Evolutionary conservation across 35 echinoderm and acorn worm species (phyloP), one percentile per base, ranked within the genome.

Genomic region (Chiridota heheva): DNA sequence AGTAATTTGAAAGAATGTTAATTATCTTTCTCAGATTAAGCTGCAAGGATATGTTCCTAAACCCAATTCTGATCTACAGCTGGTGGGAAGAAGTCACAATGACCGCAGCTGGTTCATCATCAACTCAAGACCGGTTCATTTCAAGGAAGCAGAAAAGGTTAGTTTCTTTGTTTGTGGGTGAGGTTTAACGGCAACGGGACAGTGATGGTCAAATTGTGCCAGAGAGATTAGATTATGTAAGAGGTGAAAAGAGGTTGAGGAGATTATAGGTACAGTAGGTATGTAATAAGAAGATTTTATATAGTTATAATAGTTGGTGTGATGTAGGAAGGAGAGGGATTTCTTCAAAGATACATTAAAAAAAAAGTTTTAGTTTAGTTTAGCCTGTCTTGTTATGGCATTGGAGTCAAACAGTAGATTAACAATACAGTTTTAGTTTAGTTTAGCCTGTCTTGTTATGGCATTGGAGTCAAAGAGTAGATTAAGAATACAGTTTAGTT

Each of bases 91-190:
- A 80, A 26, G 40, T 22, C 49, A 65, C 15, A 83, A 83, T 83
- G 93, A 96, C 53, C 84, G 88, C 6, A 83, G 83, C 48, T 96
- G 88, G 88, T 83, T 91, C 17, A 76, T 68, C 36, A 60, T 96
- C 41, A 96, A 96, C 67, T 67, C 53, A 60, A 70, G 93, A 37
- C 93, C 93, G 44, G 88, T 96, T 28, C 63, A 20, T 35, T 69
- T 91, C 48, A 96, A 91, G 67, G 88, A 96, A 63, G 74, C 85
- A 66, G 84, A 86, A 63, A 91, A 91, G 93, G 93, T 96, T 37
- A 16, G 16, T 43, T 59, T 38, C 10, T 24, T 56, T 16, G 49
- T 16, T 56, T 56, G 25, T 24, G 25, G 25, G 49, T 18, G 25
- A 0, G 25, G 16, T 18, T 24, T 0, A 1, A 56, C 25, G 16